phyloP scores from a whole-genome alignment of 53 echinoderm and acorn worm genomes.

The Zoroaster sp. region DNA sequence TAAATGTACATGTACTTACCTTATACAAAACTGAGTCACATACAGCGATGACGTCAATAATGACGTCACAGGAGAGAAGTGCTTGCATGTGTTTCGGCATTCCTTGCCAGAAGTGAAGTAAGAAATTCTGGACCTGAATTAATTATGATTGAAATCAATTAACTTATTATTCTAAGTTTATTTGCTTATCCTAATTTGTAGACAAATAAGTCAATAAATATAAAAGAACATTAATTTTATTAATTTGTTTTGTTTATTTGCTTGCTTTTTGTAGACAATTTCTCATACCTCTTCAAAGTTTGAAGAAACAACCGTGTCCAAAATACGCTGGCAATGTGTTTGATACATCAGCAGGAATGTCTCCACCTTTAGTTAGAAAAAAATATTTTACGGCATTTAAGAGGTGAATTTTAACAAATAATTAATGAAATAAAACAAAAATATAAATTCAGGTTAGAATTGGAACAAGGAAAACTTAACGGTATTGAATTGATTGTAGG shows the following conservation, averaged over 20 bases:
- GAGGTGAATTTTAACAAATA: neutral
- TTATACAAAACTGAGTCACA: conserved; percentile 84
- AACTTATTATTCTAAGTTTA: neutral
- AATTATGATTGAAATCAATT: neutral
- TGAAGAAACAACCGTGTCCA: conserved; percentile 78
- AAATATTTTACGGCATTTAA: too few relatives aligned
- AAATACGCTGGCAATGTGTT: conserved; percentile 82
- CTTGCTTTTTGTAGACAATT: too few relatives aligned
- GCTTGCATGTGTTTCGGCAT: conserved; percentile 74
- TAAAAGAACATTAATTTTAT: too few relatives aligned
- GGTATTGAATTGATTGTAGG: too few relatives aligned
- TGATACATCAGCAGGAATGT: conserved; percentile 88
- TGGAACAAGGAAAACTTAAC: too few relatives aligned
- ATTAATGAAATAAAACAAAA: neutral
- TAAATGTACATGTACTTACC: conserved; percentile 17
- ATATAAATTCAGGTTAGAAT: neutral
- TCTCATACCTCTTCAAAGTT: conserved; percentile 82
- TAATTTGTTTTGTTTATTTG: too few relatives aligned
- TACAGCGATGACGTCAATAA: conserved; percentile 77
- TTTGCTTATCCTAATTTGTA: too few relatives aligned
- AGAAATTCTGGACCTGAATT: conserved; percentile 80
- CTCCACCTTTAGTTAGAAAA: conserved; percentile 59
- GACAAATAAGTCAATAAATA: too few relatives aligned
- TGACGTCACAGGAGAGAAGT: conserved; percentile 64
- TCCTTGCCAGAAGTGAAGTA: conserved; percentile 95